Base-by-base conservation (phyloP, 2,888 invertebrate species). In the Oxyteleia sp. region DNA sequence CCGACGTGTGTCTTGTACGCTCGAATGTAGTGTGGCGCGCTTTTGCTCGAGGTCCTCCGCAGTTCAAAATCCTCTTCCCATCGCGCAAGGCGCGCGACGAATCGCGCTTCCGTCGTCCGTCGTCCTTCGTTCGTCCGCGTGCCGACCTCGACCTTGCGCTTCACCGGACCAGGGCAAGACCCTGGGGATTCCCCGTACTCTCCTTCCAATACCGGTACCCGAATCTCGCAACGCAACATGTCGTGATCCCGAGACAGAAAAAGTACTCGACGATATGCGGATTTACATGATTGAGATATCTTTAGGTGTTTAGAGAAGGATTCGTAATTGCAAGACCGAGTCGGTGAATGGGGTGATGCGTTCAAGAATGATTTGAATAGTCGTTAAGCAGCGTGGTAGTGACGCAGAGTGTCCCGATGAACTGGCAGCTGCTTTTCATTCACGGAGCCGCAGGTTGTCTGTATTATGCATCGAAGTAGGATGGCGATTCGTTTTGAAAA, bases 11-110 rank as follows among this genome's bases (percentile, higher is more conserved):
- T 83, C 84, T 86, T 86, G 82, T 81, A 68, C 81, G 83, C 74
- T 85, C 85, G 83, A 83, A 86, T 86, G 84, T 78, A 78, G 84
- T 64, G 85, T 82, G 84, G 85, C 85, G 86, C 75, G 79, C 81
- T 84, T 83, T 84, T 81, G 81, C 82, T 85, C 76, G 76, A 45
- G 81, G 82, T 83, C 85, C 85, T 74, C 82, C 80, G 83, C 87
- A 86, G 86, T 87, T 86, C 80, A 79, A 85, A 86, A 80, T 85
- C 84, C 85, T 82, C 85, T 78, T 83, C 81, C 74, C 84, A 76
- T 85, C 82, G 83, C 84, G 83, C 85, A 81, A 82, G 84, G 81
- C 86, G 80, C 74, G 71, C 82, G 13, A 41, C 68, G 74, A 81
- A 38, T 74, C 64, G 45, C 57, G 66, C 63, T 69, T 74, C 63